A percentile compares a stretch with the other conserved stretches of the same genome.
These are phyloP conservation scores for Drosophila burlai DNA, from an alignment of 1,140 invertebrate species.

Conservation along the genomic window DNA sequence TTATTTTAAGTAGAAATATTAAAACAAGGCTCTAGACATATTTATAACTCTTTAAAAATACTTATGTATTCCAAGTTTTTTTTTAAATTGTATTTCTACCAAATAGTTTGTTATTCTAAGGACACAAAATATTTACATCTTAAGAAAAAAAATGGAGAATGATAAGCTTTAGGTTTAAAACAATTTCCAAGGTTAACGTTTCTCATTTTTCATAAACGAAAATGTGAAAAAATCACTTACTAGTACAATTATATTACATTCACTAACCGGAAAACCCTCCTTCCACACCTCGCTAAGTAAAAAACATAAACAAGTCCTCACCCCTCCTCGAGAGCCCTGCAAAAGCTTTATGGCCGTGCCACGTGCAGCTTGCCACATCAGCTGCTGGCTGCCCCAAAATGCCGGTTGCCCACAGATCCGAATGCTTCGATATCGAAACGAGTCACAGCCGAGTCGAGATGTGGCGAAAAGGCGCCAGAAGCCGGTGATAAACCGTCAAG, in stretches of 20 bases:
- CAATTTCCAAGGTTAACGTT: neutral
- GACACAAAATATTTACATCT: neutral
- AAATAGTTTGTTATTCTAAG: neutral
- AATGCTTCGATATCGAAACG: slow-evolving; percentile 64
- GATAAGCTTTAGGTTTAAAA: neutral
- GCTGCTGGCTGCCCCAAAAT: slow-evolving; percentile 56
- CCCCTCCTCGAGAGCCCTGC: neutral
- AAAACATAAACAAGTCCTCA: slow-evolving; percentile 59
- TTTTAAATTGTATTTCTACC: neutral
- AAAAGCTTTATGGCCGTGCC: slow-evolving; percentile 43
- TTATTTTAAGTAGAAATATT: neutral
- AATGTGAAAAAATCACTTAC: neutral
- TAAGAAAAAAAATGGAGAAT: neutral
- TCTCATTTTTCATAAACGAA: neutral
- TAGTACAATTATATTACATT: too few relatives aligned
- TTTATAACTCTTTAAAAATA: too few relatives aligned
- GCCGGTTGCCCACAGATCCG: slow-evolving; percentile 54
- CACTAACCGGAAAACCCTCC: neutral
- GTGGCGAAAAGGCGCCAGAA: slow-evolving; percentile 46
- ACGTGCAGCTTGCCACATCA: slow-evolving; percentile 54
- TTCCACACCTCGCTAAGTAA: neutral
- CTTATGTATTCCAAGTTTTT: too few relatives aligned
- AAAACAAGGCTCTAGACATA: too few relatives aligned
- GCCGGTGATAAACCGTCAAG: slow-evolving; percentile 67
- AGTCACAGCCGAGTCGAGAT: slow-evolving; percentile 1